Conservation (phyloP, 1,140 invertebrate genomes). For the Thrips palmi region DNA sequence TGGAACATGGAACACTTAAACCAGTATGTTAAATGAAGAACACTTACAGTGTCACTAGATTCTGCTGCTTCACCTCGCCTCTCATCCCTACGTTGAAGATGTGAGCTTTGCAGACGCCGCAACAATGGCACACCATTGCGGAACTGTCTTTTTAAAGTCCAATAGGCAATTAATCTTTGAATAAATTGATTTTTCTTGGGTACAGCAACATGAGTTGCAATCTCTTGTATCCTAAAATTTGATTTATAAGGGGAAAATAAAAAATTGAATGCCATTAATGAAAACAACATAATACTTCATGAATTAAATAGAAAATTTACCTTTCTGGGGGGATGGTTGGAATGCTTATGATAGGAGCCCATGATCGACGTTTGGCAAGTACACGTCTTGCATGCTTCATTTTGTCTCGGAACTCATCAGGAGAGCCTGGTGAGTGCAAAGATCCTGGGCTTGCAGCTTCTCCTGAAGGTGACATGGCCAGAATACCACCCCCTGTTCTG, state of each 20-base stretch:
- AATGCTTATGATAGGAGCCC: constrained; percentile 78
- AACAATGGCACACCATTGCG: constrained; percentile 90
- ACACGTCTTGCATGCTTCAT: constrained; percentile 63
- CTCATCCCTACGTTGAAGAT: constrained; percentile 20
- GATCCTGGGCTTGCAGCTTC: constrained; percentile 2
- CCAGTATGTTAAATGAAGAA: constrained; percentile 3
- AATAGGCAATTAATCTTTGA: constrained; percentile 73
- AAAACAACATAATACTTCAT: constrained; percentile 4
- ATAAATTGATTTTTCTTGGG: constrained; percentile 72
- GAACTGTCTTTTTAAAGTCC: constrained; percentile 90
- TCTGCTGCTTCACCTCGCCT: constrained; percentile 12
- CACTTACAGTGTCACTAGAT: constrained; percentile 17
- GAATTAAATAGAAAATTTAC: constrained; percentile 18
- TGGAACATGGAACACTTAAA: constrained; percentile 3
- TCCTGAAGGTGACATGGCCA: constrained; percentile 12
- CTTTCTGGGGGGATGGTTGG: constrained; percentile 82
- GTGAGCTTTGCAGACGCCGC: constrained; percentile 55
- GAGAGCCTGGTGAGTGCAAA: constrained; percentile 14
- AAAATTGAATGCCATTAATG: neutral
- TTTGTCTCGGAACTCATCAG: constrained; percentile 35
- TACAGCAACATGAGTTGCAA: constrained; percentile 47
- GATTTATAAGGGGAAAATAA: neutral
- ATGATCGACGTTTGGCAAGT: constrained; percentile 67
- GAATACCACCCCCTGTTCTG: too few species aligned
- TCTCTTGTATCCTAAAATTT: constrained; percentile 49